These are phyloP conservation scores for Taxidea taxus DNA, from an alignment of 2,113 vertebrate genomes.

Conservation along the genomic window DNA sequence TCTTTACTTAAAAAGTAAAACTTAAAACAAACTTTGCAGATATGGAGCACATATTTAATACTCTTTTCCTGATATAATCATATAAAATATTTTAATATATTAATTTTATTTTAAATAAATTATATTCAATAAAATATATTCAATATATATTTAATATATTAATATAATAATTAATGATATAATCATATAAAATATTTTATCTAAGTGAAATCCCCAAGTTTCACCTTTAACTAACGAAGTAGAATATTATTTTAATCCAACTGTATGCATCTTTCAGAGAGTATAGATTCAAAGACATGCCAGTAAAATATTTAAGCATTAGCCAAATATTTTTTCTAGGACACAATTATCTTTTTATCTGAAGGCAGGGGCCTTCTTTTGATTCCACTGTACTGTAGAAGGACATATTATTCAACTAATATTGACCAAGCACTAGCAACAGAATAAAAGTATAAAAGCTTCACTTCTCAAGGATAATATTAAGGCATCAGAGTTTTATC, in stretches of 20 bases:
- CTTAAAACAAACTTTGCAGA: neutral
- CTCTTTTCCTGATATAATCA: neutral
- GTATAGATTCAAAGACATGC: neutral
- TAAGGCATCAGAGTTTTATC: neutral
- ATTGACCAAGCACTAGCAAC: neutral
- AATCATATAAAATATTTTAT: neutral
- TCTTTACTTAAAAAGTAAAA: neutral
- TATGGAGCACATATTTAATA: neutral
- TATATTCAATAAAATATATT: no score
- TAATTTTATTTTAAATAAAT: no score
- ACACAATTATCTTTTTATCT: neutral
- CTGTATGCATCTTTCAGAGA: neutral
- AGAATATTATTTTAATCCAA: neutral
- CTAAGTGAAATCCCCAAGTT: neutral
- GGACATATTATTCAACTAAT: neutral
- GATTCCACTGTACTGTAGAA: neutral
- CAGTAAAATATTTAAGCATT: neutral
- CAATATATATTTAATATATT: no score
- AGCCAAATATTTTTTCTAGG: neutral
- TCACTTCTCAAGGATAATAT: neutral
- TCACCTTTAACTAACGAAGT: neutral
- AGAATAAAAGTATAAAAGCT: neutral
- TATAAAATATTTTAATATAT: neutral
- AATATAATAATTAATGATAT: neutral
- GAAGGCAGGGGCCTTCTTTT: neutral